Conservation (phyloP, 2,113 vertebrate genomes). For the Isichthys henryi region DNA sequence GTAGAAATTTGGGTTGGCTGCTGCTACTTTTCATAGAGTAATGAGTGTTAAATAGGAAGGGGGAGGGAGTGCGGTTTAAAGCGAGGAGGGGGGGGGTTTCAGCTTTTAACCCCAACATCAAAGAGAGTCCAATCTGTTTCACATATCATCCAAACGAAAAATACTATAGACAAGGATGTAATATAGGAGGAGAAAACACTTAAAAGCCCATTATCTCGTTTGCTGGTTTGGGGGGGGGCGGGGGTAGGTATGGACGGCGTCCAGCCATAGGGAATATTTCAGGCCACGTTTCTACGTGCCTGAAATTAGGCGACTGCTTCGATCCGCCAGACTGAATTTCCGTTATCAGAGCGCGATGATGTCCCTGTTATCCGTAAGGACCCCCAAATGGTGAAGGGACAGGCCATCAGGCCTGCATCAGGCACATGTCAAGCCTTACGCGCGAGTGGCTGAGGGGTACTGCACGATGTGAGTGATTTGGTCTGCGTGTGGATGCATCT, state of each 20-base stretch:
- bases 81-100: conserved; percentile 19
- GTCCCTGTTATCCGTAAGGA: not conserved
- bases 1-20: conserved; percentile 28
- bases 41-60: conserved; percentile 37
- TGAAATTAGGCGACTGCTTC: not conserved
- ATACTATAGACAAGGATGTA: conserved; percentile 27
- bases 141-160: conserved; percentile 32
- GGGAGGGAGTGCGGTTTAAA: conserved; percentile 35
- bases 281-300: not conserved
- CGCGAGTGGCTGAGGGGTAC: not conserved
- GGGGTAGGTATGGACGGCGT: not conserved
- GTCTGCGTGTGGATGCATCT: not conserved
- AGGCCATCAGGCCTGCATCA: not conserved
- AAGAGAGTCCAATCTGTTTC: conserved; percentile 36
- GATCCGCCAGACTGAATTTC: not conserved
- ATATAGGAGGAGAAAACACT: conserved; percentile 30
- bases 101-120: conserved; percentile 29
- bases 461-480: not conserved
- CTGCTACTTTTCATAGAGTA: conserved; percentile 29
- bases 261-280: conserved; percentile 16
- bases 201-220: conserved; percentile 36
- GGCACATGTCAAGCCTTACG: not conserved
- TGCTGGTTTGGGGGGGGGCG: conserved; percentile 17
- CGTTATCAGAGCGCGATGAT: not conserved
- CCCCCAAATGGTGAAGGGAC: not conserved